Evolutionary conservation across 2,888 invertebrate genomes (phyloP), one percentile per base, ranked within the genome.

Genomic region (Acrobasis suavella): DNA sequence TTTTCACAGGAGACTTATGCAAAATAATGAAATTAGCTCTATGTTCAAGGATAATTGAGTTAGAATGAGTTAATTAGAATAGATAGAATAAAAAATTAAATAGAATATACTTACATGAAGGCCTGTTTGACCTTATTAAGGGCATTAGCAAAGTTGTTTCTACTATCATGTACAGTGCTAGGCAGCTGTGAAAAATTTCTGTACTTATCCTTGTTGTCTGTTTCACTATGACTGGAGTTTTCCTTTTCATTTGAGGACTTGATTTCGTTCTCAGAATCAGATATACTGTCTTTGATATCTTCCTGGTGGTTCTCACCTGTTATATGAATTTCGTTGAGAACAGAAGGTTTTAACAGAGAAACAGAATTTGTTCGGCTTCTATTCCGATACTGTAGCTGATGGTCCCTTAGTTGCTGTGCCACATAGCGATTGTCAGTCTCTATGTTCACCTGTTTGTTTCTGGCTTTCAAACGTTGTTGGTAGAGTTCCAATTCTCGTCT

Each of bases 401-500:
- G 87, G 64, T 93, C 92, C 69, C 86, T 76, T 17, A 93, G 69
- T 72, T 93, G 93, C 68, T 91, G 89, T 16, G 92, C 92, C 9
- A 93, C 83, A 69, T 86, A 86, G 58, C 81, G 82, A 65, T 88
- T 87, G 64, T 92, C 93, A 76, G 86, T 87, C 64, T 92, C 92
- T 65, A 85, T 81, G 65, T 89, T 89, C 0, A 88, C 77, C 65
- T 86, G 87, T 66, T 88, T 91, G 72, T 92, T 92, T 64, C 86
- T 83, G 9, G 86, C 80, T 72, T 89, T 92, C 32, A 92, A 70
- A 42, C 87, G 81, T 68, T 91, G 89, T 73, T 93, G 93, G 72
- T 92, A 93, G 14, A 92, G 70, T 69, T 95, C 93, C 52, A 94
- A 80, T 72, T 94, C 94, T 73, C 91, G 91, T 56, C 94, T 85